Base-by-base conservation (phyloP, 2,888 invertebrate genomes). In the Lycophotia porphyrea region DNA sequence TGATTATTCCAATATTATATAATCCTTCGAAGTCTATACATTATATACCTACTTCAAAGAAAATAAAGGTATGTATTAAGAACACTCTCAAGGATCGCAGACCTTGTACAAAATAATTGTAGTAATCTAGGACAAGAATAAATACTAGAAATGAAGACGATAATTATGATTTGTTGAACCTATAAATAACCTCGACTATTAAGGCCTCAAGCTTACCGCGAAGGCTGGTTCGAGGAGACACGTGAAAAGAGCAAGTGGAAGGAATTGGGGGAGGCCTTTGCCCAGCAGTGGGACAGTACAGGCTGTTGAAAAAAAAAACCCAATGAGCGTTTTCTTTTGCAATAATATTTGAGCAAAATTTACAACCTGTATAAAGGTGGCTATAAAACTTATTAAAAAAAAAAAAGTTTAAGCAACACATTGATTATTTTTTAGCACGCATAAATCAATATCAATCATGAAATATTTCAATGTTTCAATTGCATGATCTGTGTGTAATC, bases 81-180 rank as follows among this genome's bases (percentile, higher is more conserved):
- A 31, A 27, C 9, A 9, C 9, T 34, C 21, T 47, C 31, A 75
- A 63, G 44, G 68, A 61, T 27, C 34, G 21, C 9, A 49, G 58
- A 64, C n/a, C n/a, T 69, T 47, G 36, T 66, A 31, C 58, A 58
- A n/a, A 65, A n/a, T 61, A 55, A 78, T 58, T 69, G 52, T 27
- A 44, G 13, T 9, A 24, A 75, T 83, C 49, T 66, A 42, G 68
- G 66, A 24, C 76, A 83, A 61, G 61, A 70, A 61, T 31, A 60
- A 67, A 75, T 39, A 68, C 42, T 31, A 49, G 31, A 42, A 74
- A 49, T 42, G 5, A 42, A 71, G n/a, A 55, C 13, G 11, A 55
- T 13, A n/a, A 63, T 78, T 71, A 31, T 68, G 47, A 58, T 82
- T 66, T 34, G 18, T 71, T 58, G 24, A 42, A 64, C 24, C 47